Percentiles rank a stretch among this genome's conserved stretches.
phyloP scores from a whole-genome alignment of 2,797 vertebrate genomes.

The Macropus fuliginosus region DNA sequence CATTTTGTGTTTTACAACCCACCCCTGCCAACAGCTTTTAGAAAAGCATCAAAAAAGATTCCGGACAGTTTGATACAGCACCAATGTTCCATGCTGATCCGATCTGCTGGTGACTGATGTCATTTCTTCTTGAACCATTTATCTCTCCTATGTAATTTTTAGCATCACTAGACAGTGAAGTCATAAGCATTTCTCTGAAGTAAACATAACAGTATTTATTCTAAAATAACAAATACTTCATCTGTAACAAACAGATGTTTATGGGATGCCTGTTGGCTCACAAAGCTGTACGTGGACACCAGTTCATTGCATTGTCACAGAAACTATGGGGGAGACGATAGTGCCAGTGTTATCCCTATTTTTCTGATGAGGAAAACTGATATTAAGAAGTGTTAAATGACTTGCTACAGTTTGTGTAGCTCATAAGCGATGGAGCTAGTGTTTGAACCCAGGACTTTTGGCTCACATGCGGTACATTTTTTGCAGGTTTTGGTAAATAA shows the following conservation, averaged over 20 bases:
- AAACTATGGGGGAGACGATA: neutral
- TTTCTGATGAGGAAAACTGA: neutral
- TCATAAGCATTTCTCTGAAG: neutral
- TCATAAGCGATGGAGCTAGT: neutral
- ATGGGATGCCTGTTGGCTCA: neutral
- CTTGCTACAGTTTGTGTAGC: neutral
- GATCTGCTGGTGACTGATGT: neutral
- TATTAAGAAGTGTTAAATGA: neutral
- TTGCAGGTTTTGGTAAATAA: neutral
- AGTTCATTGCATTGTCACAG: neutral
- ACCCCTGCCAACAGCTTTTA: neutral
- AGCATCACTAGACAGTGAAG: neutral
- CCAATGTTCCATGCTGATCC: neutral
- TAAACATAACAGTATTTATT: neutral
- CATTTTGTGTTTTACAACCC: neutral
- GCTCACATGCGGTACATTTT: neutral
- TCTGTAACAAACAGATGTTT: neutral
- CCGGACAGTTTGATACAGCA: neutral
- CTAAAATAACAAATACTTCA: neutral
- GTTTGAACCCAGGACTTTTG: neutral
- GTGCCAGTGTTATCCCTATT: neutral
- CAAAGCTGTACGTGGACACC: neutral
- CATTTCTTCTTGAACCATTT: slow-evolving; percentile 14
- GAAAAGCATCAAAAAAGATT: neutral
- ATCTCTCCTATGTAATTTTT: neutral